These are phyloP conservation scores for Caenorhabditis inopinata DNA, from an alignment of 1,140 invertebrate species.

Conservation along the genomic window DNA sequence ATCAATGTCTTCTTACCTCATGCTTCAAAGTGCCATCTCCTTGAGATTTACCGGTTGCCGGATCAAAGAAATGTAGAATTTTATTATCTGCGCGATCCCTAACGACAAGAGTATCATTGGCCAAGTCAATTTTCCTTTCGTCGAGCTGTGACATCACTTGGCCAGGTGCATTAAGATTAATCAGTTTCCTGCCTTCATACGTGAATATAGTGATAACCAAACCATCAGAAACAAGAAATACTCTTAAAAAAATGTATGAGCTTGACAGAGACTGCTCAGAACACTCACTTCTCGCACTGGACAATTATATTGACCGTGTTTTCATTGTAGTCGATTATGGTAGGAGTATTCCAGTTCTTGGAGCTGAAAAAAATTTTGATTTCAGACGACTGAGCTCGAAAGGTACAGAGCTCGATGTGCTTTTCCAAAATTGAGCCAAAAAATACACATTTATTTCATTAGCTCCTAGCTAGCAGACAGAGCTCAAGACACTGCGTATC, in stretches of 20 bases:
- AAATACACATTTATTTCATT: too few species aligned
- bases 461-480: too few species aligned
- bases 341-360: conserved; percentile 86
- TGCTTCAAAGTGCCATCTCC: conserved; percentile 73
- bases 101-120: conserved; percentile 80
- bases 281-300: conserved; percentile 78
- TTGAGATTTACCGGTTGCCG: conserved; percentile 74
- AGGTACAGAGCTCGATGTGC: too few species aligned
- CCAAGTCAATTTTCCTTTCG: conserved; percentile 73
- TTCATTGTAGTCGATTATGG: conserved; percentile 74
- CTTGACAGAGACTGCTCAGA: background rate
- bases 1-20: conserved; percentile 65
- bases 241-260: conserved; percentile 72
- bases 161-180: conserved; percentile 71
- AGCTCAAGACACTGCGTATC: too few species aligned
- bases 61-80: conserved; percentile 82
- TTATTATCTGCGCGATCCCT: conserved; percentile 79
- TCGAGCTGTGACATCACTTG: conserved; percentile 10
- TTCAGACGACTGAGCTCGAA: too few species aligned
- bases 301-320: conserved; percentile 79
- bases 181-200: conserved; percentile 81
- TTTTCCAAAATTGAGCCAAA: too few species aligned
- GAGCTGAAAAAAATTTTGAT: conserved; percentile 71
- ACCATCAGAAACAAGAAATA: conserved; percentile 81
- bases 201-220: conserved; percentile 78